These are phyloP conservation scores for Ptilorrhoa leucosticta DNA, from an alignment of 2,113 vertebrate genomes.

Conservation along the genomic window DNA sequence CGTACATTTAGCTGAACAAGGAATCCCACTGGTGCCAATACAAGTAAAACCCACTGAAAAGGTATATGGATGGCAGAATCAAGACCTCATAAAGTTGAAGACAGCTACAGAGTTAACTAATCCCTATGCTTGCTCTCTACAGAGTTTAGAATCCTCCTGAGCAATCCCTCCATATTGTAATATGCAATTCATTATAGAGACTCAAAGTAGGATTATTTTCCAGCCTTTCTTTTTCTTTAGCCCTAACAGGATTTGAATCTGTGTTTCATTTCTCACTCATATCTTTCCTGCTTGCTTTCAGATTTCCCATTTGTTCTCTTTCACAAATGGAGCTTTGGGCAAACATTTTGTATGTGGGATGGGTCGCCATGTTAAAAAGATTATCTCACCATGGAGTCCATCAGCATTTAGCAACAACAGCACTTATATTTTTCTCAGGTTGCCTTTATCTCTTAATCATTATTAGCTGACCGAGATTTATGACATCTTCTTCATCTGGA, in stretches of 20 bases:
- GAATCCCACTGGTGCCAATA: background rate
- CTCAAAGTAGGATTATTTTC: slow-evolving; percentile 47
- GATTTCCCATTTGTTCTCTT: slow-evolving; percentile 39
- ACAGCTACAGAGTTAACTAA: slow-evolving; percentile 37
- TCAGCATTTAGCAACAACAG: background rate
- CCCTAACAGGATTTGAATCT: slow-evolving; percentile 54
- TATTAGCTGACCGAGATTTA: slow-evolving; percentile 64
- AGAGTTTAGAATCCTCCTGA: slow-evolving; percentile 17
- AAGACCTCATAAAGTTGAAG: slow-evolving; percentile 21
- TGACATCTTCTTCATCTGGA: slow-evolving; percentile 41
- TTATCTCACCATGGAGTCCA: slow-evolving; percentile 57
- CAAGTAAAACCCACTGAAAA: slow-evolving; percentile 20
- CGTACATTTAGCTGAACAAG: background rate
- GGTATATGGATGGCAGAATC: background rate
- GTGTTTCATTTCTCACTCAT: slow-evolving; percentile 38
- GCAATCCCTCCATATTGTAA: background rate
- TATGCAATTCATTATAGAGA: slow-evolving; percentile 16
- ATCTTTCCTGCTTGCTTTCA: slow-evolving; percentile 38
- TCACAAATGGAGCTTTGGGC: slow-evolving; percentile 34
- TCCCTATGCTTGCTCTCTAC: background rate
- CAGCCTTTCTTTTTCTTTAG: slow-evolving; percentile 24
- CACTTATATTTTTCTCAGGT: slow-evolving; percentile 4
- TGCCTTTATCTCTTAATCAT: slow-evolving; percentile 40
- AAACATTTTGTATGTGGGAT: slow-evolving; percentile 52
- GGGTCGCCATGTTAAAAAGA: slow-evolving; percentile 60